phyloP scores from a whole-genome alignment of 2,113 vertebrate species.

The Psettodes erumei region DNA sequence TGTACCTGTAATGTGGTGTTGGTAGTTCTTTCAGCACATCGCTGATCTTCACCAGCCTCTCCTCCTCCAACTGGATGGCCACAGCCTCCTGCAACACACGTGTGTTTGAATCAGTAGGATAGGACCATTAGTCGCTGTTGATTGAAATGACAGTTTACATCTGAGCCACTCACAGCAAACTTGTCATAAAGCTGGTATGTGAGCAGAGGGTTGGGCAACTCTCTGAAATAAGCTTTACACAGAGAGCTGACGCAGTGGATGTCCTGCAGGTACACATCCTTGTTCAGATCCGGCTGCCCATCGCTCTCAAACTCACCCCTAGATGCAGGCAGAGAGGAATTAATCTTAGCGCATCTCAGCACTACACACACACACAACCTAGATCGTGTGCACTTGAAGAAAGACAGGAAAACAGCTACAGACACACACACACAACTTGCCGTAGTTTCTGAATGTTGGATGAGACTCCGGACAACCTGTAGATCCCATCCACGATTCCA shows the following conservation, averaged over 20 bases:
- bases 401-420: background rate
- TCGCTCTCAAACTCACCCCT: constrained; percentile 92
- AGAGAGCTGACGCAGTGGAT: constrained; percentile 96
- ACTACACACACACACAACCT: background rate
- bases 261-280: constrained; percentile 92
- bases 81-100: constrained; percentile 87
- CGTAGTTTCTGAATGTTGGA: constrained; percentile 94
- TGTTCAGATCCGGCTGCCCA: constrained; percentile 84
- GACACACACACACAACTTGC: constrained; percentile 65
- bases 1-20: constrained; percentile 86
- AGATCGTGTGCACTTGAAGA: background rate
- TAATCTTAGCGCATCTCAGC: background rate
- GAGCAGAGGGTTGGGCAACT: constrained; percentile 94
- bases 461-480: constrained; percentile 92
- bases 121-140: too few relatives aligned
- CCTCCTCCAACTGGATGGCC: constrained; percentile 89
- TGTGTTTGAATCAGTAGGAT: background rate
- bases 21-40: constrained; percentile 92
- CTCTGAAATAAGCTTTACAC: constrained; percentile 95
- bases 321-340: constrained; percentile 4
- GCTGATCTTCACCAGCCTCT: constrained; percentile 89
- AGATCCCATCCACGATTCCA: constrained; percentile 94
- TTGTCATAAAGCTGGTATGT: constrained; percentile 96
- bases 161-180: constrained; percentile 88
- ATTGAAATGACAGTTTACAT: too few relatives aligned